Base-by-base conservation (phyloP, 2,888 invertebrate species). In the Caenorhabditis parvicauda region DNA sequence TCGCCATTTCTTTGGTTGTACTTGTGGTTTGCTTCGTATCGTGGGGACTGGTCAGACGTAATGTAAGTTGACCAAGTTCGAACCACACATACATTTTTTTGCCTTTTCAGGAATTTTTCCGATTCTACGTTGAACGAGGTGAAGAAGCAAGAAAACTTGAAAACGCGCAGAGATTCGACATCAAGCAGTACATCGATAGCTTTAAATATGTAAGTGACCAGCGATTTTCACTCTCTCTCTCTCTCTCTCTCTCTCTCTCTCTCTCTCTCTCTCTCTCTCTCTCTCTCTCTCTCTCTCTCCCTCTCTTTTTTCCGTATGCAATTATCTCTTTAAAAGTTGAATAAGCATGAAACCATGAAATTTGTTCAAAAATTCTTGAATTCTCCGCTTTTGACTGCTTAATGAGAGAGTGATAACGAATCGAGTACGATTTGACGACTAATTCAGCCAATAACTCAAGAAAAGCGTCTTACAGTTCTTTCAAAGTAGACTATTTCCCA, bases 1-100 rank as follows among this genome's bases (percentile, higher is more conserved):
- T 98, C 83, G 90, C 94, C 60, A 89, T 90, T 0, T 95, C 96
- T 25, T 88, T 96, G 76, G 88, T 94, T 67, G 87, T 95, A 51
- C 86, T 98, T 35, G 86, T 96, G 41, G 85, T 91, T 0, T 95
- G 95, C 81, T 91, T 95, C 79, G 92, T 94, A 82, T 91, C 94
- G 0, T 95, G 93, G 84, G 93, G 93, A 83, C 90, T 91, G 19
- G 85, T 95, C 74, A 93, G 93, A 2, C 85, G 92, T 55, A 91
- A 90, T 84, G 92, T 93, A 84, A 89, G 90, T 87, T 35, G n/a
- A n/a, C n/a, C n/a, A n/a, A n/a, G n/a, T n/a, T n/a, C n/a, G n/a
- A n/a, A n/a, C n/a, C n/a, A n/a, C n/a, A 27, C 2, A 4, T 19
- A 25, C 28, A 28, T 17, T 46, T 29, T 17, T 32, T 19, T n/a